Percentiles rank a stretch among this genome's conserved stretches.
Conservation (phyloP, 1,140 invertebrate genomes). For the Listronotus oregonensis region DNA sequence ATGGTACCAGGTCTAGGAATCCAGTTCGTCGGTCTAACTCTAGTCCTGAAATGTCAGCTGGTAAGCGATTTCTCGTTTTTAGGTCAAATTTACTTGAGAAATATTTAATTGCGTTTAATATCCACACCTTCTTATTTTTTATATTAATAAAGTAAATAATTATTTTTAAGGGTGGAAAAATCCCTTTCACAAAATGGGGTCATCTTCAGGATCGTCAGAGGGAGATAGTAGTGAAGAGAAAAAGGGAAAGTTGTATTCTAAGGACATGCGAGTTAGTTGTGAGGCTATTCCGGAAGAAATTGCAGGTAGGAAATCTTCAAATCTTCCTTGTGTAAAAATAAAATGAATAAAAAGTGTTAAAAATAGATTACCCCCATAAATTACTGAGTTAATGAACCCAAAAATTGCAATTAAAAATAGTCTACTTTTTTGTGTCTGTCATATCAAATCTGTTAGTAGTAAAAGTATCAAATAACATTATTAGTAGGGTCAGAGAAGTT, state of each 20-base stretch:
- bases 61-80: constrained; percentile 38
- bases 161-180: constrained; percentile 67
- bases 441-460: too few species aligned
- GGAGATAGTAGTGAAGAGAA: constrained; percentile 56
- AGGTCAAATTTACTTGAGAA: not conserved
- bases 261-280: constrained; percentile 80
- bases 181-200: constrained; percentile 60
- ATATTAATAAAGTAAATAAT: too few species aligned
- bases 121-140: too few species aligned
- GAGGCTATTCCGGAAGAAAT: constrained; percentile 91
- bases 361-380: too few species aligned
- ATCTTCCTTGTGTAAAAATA: constrained; percentile 56
- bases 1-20: constrained; percentile 66
- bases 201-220: constrained; percentile 35
- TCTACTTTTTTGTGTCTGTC: too few species aligned
- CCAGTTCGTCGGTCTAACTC: constrained; percentile 85
- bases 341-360: constrained; percentile 1
- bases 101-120: not conserved
- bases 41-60: constrained; percentile 87
- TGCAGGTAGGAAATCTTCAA: constrained; percentile 57
- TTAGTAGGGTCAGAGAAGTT: too few species aligned
- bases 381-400: constrained; percentile 14
- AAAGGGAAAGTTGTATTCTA: constrained; percentile 67
- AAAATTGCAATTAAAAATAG: too few species aligned
- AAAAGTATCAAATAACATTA: too few species aligned